phyloP scores from a whole-genome alignment of 37 sponge, comb jelly and placozoan species.

The Petrosia ficiformis region DNA sequence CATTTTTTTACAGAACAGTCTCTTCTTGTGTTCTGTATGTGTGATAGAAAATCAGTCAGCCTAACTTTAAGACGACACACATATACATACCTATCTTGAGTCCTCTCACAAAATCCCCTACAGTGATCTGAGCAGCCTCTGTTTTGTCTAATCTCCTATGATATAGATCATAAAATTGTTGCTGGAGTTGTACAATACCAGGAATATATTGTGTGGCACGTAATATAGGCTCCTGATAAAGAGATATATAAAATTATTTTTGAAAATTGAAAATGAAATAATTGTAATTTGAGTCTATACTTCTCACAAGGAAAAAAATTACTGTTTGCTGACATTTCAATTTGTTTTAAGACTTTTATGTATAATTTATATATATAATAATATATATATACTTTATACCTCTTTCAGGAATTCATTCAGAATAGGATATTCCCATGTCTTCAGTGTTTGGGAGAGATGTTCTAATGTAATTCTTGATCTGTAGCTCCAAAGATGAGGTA shows the following conservation, averaged over 20 bases:
- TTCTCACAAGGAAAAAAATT: background rate
- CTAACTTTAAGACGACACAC: background rate
- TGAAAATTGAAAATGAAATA: background rate
- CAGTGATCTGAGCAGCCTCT: constrained; percentile 33
- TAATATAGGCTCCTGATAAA: constrained; percentile 49
- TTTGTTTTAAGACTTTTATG: background rate
- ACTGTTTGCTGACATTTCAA: background rate
- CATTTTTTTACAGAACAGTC: background rate
- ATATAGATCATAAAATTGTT: constrained; percentile 30
- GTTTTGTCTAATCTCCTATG: constrained; percentile 38
- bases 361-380: background rate
- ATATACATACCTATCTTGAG: background rate
- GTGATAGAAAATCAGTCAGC: background rate
- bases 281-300: background rate
- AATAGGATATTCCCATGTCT: constrained; percentile 28
- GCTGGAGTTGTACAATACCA: constrained; percentile 62
- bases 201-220: constrained; percentile 77
- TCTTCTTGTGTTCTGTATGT: background rate
- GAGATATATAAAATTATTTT: background rate
- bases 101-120: constrained; percentile 35
- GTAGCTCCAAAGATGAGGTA: constrained; percentile 68
- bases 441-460: constrained; percentile 35
- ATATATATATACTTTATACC: constrained; percentile 12
- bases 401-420: constrained; percentile 55
- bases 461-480: constrained; percentile 55